Conservation (phyloP, 2,113 vertebrate species). For the Oplegnathus fasciatus region DNA sequence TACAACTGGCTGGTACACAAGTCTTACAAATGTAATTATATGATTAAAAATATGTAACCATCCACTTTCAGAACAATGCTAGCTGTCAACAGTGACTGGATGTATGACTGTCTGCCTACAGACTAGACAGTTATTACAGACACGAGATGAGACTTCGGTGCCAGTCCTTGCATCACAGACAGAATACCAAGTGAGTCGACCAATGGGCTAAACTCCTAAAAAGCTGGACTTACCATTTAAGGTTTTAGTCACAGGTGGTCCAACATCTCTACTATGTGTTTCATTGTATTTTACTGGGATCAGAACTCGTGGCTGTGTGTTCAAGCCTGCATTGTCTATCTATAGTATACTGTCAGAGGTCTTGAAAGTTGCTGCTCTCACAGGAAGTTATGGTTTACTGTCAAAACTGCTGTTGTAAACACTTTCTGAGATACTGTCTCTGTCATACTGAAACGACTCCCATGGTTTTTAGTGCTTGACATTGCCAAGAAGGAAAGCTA, state of each 20-base stretch:
- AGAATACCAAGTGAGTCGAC: neutral
- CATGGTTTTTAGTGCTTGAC: neutral
- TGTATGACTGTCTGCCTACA: conserved; percentile 44
- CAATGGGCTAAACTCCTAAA: conserved; percentile 4
- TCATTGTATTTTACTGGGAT: neutral
- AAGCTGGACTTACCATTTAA: neutral
- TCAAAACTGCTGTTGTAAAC: conserved; percentile 24
- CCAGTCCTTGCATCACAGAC: conserved; percentile 24
- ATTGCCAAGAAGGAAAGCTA: neutral
- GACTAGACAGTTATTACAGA: conserved; percentile 52
- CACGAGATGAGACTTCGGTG: conserved; percentile 31
- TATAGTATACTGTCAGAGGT: neutral
- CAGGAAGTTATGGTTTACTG: conserved; percentile 34
- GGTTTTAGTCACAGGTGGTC: conserved; percentile 9
- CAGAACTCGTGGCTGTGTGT: neutral
- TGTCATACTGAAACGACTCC: too few species aligned
- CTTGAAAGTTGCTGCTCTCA: conserved; percentile 9
- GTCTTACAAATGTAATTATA: conserved; percentile 40
- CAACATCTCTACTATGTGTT: neutral
- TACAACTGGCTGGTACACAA: neutral
- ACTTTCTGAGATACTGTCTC: neutral
- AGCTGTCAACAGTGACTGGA: conserved; percentile 52
- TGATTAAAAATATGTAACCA: conserved; percentile 49
- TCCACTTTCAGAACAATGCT: conserved; percentile 57
- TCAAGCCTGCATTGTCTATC: neutral